Evolutionary conservation across 2,797 vertebrate genomes (phyloP).

Genomic region (Falco rusticolus): DNA sequence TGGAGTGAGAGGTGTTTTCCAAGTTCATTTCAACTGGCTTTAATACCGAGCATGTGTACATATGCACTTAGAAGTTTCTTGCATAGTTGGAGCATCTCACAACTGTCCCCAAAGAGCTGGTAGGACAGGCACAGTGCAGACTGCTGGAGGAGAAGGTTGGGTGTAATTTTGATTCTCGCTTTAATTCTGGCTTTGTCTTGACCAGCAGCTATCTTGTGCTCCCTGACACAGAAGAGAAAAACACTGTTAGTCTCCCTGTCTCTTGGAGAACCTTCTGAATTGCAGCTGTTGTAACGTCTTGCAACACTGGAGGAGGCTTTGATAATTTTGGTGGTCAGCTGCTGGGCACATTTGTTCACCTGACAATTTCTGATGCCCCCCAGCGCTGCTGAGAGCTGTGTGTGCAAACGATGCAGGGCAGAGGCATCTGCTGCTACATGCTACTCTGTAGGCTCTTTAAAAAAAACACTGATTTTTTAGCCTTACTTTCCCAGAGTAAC

Average conservation of each 20-base stretch:
- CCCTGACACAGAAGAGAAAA: background rate
- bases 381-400: background rate
- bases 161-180: background rate
- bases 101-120: background rate
- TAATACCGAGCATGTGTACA: accelerated
- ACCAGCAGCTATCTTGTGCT: background rate
- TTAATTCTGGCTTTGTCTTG: background rate
- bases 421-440: background rate
- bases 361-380: background rate
- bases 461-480: background rate
- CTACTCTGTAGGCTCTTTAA: background rate
- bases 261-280: background rate
- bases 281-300: background rate
- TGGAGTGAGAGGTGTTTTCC: background rate
- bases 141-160: background rate
- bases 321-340: background rate
- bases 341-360: background rate
- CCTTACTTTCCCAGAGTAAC: background rate
- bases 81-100: background rate
- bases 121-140: background rate
- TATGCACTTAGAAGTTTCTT: background rate
- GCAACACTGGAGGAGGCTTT: background rate
- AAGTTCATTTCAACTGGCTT: background rate
- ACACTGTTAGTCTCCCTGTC: background rate
- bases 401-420: background rate